Percentiles rank a stretch among this genome's conserved stretches.
Conservation (phyloP, 2,888 invertebrate species). For the Lathronympha strigana region DNA sequence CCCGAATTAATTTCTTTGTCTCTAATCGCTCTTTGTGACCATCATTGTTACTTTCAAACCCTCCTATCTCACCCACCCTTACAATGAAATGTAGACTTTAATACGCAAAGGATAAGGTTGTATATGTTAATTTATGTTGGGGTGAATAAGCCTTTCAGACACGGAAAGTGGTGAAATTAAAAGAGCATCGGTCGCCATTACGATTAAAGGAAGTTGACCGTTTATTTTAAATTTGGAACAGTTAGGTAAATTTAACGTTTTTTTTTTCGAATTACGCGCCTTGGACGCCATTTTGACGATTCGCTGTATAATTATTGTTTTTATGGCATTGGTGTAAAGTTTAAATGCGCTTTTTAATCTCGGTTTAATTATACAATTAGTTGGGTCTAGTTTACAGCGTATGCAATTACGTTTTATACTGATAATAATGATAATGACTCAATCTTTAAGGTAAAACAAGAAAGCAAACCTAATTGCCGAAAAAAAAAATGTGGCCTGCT, state of each 20-base stretch:
- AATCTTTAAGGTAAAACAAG: background rate
- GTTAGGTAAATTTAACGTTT: slow-evolving; percentile 22
- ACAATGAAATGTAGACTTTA: background rate
- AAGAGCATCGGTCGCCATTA: slow-evolving; percentile 36
- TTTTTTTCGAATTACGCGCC: slow-evolving; percentile 15
- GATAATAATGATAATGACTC: background rate
- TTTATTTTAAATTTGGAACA: slow-evolving; percentile 35
- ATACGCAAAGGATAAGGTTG: background rate
- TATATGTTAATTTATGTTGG: background rate
- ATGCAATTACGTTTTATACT: background rate
- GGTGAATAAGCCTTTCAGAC: background rate
- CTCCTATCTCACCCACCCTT: background rate
- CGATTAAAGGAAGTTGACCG: slow-evolving; percentile 35
- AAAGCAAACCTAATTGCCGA: background rate
- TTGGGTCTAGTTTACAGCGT: background rate
- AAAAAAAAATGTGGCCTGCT: no score
- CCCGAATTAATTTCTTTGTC: slow-evolving; percentile 40
- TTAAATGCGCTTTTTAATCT: background rate
- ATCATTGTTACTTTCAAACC: slow-evolving; percentile 13
- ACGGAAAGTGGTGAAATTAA: slow-evolving; percentile 13
- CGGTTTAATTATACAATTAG: background rate
- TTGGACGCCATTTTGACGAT: background rate
- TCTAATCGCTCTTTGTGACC: slow-evolving; percentile 37
- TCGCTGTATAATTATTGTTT: background rate
- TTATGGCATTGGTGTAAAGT: background rate